Conservation (phyloP, 2,113 vertebrate genomes). For the Arenaria interpres region DNA sequence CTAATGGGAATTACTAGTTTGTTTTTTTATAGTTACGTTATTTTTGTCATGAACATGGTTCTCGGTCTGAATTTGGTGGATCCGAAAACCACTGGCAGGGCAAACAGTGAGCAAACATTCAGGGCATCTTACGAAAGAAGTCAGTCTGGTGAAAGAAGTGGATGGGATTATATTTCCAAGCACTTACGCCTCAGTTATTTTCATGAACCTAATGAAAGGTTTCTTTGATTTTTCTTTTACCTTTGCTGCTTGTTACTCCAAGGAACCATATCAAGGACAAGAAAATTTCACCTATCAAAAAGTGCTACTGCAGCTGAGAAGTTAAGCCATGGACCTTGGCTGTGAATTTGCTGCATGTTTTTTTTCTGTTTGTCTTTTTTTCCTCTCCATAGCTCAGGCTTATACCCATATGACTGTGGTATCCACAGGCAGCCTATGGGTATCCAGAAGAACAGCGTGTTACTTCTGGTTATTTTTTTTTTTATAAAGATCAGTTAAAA, state of each 20-base stretch:
- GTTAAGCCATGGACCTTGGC: not conserved
- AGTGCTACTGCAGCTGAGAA: not conserved
- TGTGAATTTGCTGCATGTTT: not conserved
- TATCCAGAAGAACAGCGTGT: not conserved
- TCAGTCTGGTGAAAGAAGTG: not conserved
- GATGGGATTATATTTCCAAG: not conserved
- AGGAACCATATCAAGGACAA: not conserved
- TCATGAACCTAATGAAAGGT: not conserved
- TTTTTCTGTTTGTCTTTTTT: not conserved
- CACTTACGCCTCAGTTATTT: not conserved
- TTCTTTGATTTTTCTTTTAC: not conserved
- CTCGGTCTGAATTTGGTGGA: not conserved
- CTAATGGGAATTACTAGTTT: not conserved
- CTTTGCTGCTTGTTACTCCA: not conserved
- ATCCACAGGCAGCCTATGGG: not conserved
- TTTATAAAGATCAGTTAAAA: not conserved
- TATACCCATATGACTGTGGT: not conserved
- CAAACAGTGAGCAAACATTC: not conserved
- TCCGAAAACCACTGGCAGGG: not conserved
- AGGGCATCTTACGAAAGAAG: not conserved
- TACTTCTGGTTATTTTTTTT: not conserved
- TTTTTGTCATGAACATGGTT: not conserved
- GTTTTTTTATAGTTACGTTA: not conserved
- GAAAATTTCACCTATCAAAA: not conserved
- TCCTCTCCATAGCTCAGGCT: not conserved